Percentiles rank a stretch among this genome's conserved stretches.
phyloP scores from a whole-genome alignment of 1,140 invertebrate species.

The Centruroides sculpturatus region DNA sequence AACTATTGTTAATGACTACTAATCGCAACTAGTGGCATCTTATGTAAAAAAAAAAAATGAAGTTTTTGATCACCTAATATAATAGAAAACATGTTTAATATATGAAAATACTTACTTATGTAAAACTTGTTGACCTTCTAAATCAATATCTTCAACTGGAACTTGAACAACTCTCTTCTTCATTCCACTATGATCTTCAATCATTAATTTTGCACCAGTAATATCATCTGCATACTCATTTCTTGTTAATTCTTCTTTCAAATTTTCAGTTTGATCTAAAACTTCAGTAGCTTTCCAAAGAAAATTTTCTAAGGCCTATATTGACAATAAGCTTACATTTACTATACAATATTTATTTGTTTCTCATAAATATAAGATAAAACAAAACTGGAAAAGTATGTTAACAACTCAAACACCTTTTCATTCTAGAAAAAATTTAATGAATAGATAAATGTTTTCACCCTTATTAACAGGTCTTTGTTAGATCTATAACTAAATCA shows the following conservation, averaged over 20 bases:
- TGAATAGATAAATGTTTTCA: too few species aligned
- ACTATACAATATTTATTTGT: too few species aligned
- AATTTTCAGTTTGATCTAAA: conserved; percentile 64
- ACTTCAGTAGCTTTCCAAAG: conserved; percentile 86
- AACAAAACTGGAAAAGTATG: too few species aligned
- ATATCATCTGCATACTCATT: conserved; percentile 88
- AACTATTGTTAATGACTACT: too few species aligned
- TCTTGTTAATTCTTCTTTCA: conserved; percentile 68
- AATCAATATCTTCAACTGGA: conserved; percentile 80
- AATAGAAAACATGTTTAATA: not conserved
- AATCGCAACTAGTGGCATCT: not conserved
- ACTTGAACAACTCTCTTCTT: conserved; percentile 85
- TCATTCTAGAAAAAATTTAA: too few species aligned
- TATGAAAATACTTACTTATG: conserved; percentile 35
- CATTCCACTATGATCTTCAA: conserved; percentile 86
- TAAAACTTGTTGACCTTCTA: conserved; percentile 47
- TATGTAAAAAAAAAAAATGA: not conserved
- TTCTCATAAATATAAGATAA: too few species aligned
- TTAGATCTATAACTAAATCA: too few species aligned
- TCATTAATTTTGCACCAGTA: conserved; percentile 67
- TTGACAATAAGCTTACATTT: too few species aligned
- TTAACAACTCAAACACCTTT: too few species aligned
- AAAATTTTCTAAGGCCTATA: conserved; percentile 75
- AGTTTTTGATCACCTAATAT: not conserved
- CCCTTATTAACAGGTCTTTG: too few species aligned